phyloP scores from a whole-genome alignment of 2,113 vertebrate genomes.

The Elephantulus edwardii region DNA sequence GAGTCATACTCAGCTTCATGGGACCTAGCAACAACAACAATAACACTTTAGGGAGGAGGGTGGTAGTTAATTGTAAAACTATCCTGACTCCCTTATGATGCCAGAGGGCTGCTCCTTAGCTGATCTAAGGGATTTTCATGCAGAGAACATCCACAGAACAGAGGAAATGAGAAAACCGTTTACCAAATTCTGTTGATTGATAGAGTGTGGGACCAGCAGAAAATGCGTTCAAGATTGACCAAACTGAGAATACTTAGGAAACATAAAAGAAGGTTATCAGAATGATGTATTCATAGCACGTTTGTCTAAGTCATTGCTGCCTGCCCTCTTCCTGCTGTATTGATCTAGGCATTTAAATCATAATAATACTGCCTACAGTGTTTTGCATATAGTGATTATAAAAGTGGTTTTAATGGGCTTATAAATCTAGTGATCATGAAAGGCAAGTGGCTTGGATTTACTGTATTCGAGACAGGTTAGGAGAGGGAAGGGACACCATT shows the following conservation, averaged over 20 bases:
- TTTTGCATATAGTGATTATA: constrained; percentile 45
- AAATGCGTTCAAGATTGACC: neutral
- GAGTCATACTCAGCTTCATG: no score
- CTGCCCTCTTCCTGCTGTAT: neutral
- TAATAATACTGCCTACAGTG: constrained; percentile 8
- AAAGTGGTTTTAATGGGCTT: constrained; percentile 60
- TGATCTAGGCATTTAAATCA: constrained; percentile 45
- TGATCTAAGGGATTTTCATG: neutral
- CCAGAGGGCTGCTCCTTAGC: neutral
- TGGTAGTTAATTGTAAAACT: neutral
- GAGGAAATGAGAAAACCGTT: neutral
- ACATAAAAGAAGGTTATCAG: neutral
- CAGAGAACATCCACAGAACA: neutral
- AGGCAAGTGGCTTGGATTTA: constrained; percentile 49
- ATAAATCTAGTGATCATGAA: constrained; percentile 47
- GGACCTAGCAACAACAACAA: no score
- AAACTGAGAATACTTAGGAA: neutral
- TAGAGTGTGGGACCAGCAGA: neutral
- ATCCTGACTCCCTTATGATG: neutral
- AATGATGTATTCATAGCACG: neutral
- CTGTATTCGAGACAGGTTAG: constrained; percentile 41
- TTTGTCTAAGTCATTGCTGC: constrained; percentile 38
- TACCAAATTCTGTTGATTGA: neutral
- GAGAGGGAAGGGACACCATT: constrained; percentile 2
- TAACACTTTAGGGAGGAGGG: neutral